These are phyloP conservation scores for Oscheius myriophilus DNA, from an alignment of 2,888 invertebrate genomes.

Conservation along the genomic window DNA sequence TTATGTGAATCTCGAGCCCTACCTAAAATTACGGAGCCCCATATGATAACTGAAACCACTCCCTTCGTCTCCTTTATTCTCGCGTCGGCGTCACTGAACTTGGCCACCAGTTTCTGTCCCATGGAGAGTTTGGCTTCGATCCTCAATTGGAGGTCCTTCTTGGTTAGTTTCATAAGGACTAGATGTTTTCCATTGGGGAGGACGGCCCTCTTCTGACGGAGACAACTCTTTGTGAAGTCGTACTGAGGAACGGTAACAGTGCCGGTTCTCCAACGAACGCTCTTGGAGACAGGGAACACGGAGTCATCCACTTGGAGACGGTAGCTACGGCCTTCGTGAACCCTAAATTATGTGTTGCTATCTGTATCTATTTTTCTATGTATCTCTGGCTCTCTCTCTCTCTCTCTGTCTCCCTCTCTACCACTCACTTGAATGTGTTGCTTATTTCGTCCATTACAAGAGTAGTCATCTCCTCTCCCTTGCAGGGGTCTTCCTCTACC, in stretches of 20 bases:
- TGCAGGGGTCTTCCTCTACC: conserved; percentile 1
- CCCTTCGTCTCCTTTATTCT: neutral
- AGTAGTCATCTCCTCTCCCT: neutral
- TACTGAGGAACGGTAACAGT: neutral
- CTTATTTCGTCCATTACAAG: neutral
- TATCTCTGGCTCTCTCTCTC: too few relatives aligned
- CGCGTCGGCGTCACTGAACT: conserved; percentile 4
- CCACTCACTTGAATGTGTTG: neutral
- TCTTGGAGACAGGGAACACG: neutral
- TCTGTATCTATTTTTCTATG: too few relatives aligned
- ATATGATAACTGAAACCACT: neutral
- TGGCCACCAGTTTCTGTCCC: conserved; percentile 3
- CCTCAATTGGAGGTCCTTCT: conserved; percentile 6
- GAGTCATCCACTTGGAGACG: conserved; percentile 19
- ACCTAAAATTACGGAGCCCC: neutral
- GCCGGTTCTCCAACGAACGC: conserved; percentile 3
- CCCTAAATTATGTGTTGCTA: neutral
- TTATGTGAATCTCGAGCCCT: too few relatives aligned
- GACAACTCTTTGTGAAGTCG: conserved; percentile 14
- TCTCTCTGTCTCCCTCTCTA: neutral
- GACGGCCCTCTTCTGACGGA: conserved; percentile 1
- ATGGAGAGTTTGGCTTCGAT: conserved; percentile 5
- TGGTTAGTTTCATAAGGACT: neutral
- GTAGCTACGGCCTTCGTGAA: conserved; percentile 5
- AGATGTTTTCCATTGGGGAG: conserved; percentile 13